These are phyloP conservation scores for Taeniopygia guttata DNA, from an alignment of 2,797 vertebrate species.

Conservation along the genomic window DNA sequence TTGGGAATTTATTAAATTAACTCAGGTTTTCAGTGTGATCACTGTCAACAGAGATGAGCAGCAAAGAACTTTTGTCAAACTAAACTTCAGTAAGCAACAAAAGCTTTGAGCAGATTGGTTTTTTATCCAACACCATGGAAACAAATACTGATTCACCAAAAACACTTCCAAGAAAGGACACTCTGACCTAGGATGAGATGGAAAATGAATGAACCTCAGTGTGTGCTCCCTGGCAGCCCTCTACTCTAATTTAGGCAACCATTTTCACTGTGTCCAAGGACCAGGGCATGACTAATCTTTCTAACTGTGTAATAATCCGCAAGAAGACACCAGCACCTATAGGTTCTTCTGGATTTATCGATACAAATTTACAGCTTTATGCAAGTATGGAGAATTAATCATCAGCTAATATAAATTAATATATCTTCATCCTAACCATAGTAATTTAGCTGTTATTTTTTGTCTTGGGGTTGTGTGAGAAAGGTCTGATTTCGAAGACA, in stretches of 20 bases:
- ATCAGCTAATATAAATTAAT: neutral
- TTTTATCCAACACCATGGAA: neutral
- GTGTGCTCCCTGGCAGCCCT: neutral
- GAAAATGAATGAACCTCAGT: neutral
- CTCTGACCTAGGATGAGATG: neutral
- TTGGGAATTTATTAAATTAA: slow-evolving; percentile 21
- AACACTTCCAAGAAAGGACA: neutral
- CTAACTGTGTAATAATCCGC: neutral
- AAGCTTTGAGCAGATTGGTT: neutral
- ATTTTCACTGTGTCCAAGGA: slow-evolving; percentile 21
- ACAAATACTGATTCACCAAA: neutral
- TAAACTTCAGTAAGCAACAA: slow-evolving; percentile 21
- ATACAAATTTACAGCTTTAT: neutral
- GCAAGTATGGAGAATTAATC: neutral
- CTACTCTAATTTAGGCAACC: neutral
- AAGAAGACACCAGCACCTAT: neutral
- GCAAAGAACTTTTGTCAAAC: slow-evolving; percentile 8
- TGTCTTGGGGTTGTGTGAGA: neutral
- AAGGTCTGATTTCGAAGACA: neutral
- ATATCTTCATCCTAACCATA: neutral
- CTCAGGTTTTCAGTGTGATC: slow-evolving; percentile 33
- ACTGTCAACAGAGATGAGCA: neutral
- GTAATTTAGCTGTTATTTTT: neutral
- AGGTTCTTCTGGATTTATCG: neutral
- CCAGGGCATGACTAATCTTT: neutral